Evolutionary conservation across 2,113 vertebrate genomes (phyloP).

Genomic region (Python bivittatus): DNA sequence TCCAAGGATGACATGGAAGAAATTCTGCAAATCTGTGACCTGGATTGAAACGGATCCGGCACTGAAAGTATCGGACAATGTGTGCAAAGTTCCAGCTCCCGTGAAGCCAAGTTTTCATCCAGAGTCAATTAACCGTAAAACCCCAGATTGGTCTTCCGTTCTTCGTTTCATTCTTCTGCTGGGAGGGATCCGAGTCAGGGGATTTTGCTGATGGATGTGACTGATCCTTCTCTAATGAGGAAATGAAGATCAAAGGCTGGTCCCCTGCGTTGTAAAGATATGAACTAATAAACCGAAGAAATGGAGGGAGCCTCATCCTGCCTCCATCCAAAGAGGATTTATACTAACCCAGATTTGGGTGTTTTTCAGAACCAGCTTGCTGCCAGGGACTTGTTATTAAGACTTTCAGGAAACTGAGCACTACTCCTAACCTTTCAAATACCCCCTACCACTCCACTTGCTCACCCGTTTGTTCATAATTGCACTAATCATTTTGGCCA

Average conservation of each 20-base stretch:
- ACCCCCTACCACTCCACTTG: not conserved
- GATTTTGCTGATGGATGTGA: conserved; percentile 56
- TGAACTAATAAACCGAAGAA: conserved; percentile 54
- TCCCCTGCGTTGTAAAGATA: conserved; percentile 45
- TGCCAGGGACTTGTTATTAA: conserved; percentile 1
- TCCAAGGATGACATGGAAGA: not conserved
- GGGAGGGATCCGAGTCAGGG: conserved; percentile 18
- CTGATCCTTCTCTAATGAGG: conserved; percentile 70
- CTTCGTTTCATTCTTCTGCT: conserved; percentile 22
- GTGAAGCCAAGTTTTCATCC: conserved; percentile 5
- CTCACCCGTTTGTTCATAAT: conserved; percentile 22
- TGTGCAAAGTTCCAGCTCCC: no score
- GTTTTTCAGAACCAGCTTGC: conserved; percentile 40
- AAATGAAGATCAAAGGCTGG: conserved; percentile 66
- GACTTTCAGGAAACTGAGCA: conserved; percentile 8
- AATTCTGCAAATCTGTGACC: not conserved
- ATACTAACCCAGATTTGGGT: conserved; percentile 32
- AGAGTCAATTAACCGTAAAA: conserved; percentile 8
- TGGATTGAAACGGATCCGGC: not conserved
- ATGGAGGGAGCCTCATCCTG: not conserved
- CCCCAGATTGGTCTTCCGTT: conserved; percentile 31
- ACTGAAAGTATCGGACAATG: not conserved
- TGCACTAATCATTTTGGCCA: not conserved
- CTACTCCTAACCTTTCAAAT: not conserved
- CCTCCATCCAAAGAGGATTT: conserved; percentile 8